These are phyloP conservation scores for Papilio dardanus DNA, from an alignment of 1,140 invertebrate genomes.

Conservation along the genomic window DNA sequence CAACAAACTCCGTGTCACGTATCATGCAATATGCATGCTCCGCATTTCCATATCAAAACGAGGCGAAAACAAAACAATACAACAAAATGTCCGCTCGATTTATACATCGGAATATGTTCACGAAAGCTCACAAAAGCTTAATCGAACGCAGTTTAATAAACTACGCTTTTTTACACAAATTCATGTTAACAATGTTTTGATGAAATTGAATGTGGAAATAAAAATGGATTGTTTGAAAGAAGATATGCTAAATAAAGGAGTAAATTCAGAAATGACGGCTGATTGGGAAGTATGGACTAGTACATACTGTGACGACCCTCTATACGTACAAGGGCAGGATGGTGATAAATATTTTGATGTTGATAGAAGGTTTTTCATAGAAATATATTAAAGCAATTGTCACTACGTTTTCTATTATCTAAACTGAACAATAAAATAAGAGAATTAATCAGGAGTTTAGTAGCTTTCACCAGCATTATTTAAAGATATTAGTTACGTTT, in stretches of 20 bases:
- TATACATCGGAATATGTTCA: conserved; percentile 10
- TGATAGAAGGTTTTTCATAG: not conserved
- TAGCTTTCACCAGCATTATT: too few relatives aligned
- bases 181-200: conserved; percentile 3
- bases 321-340: too few relatives aligned
- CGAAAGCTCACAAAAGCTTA: conserved; percentile 27
- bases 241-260: too few relatives aligned
- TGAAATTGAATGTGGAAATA: too few relatives aligned
- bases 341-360: too few relatives aligned
- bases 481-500: too few relatives aligned
- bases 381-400: not conserved
- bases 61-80: conserved; percentile 31
- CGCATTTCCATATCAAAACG: conserved; percentile 32
- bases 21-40: conserved; percentile 14
- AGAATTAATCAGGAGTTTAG: too few relatives aligned
- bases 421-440: too few relatives aligned
- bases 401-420: not conserved
- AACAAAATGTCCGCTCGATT: conserved; percentile 24
- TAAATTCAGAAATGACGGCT: too few relatives aligned
- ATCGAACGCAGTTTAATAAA: conserved; percentile 34
- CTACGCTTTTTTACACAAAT: conserved; percentile 15
- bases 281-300: too few relatives aligned
- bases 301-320: too few relatives aligned
- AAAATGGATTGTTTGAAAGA: too few relatives aligned
- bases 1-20: conserved; percentile 11